These are phyloP conservation scores for Condylura cristata DNA, from an alignment of 2,113 vertebrate genomes.

Conservation along the genomic window DNA sequence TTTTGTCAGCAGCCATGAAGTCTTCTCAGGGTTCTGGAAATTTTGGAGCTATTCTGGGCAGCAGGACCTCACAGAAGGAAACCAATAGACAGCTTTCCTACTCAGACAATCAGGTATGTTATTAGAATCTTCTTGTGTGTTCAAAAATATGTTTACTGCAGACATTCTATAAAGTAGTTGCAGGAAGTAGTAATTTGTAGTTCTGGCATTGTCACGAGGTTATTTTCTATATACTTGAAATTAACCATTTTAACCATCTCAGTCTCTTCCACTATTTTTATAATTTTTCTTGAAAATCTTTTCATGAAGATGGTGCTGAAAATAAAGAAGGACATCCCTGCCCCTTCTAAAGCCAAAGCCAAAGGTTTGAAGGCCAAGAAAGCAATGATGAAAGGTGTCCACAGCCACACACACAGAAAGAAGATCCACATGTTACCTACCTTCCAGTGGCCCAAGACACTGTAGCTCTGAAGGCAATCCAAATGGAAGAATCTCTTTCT, in stretches of 20 bases:
- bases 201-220: background rate
- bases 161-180: background rate
- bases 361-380: too few species aligned
- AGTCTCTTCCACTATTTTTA: background rate
- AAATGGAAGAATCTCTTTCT: too few species aligned
- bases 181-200: background rate
- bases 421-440: too few species aligned
- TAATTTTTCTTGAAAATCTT: too few species aligned
- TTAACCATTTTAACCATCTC: slow-evolving; percentile 26
- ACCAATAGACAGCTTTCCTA: slow-evolving; percentile 88
- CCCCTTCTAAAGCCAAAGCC: too few species aligned
- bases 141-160: background rate
- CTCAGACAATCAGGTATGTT: slow-evolving; percentile 93
- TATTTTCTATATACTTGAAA: slow-evolving; percentile 25
- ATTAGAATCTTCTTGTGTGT: slow-evolving; percentile 29
- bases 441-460: too few species aligned
- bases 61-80: slow-evolving; percentile 92
- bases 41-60: slow-evolving; percentile 93
- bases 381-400: too few species aligned
- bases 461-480: too few species aligned
- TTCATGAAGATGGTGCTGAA: too few species aligned
- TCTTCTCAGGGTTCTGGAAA: slow-evolving; percentile 94
- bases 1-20: slow-evolving; percentile 88
- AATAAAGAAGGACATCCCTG: too few species aligned
- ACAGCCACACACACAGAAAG: too few species aligned